Base-by-base conservation (phyloP, 2,113 vertebrate genomes). In the Egretta garzetta region DNA sequence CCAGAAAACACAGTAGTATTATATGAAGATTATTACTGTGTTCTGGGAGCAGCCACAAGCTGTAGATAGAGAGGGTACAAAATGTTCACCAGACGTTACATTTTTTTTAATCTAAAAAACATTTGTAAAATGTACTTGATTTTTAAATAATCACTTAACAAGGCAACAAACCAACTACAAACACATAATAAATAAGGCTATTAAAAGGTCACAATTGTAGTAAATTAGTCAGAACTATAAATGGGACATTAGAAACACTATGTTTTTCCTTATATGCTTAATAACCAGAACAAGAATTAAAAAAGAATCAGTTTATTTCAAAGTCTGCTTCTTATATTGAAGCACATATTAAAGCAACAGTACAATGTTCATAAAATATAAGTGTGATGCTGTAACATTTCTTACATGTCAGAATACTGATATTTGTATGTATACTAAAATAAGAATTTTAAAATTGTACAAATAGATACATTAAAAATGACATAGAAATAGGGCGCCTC, bases 331-430 rank as follows among this genome's bases (percentile, higher is more conserved):
- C 99, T 96, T 98, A 99, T 99, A 99, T 98, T 99, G 99, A 99
- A 99, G 99, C 99, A 99, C 99, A 99, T 99, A 99, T 99, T 99
- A 99, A 99, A 99, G 99, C 99, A 99, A 99, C 99, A 98, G 98
- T 99, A 99, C 99, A 99, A 99, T 99, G 99, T 99, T 99, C 99
- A 99, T 99, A 99, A 99, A 99, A 99, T 99, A 99, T 99, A 99
- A 99, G 99, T 99, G 99, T 99, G 99, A 99, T 99, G 99, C 98
- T 96, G 98, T 99, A 99, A 99, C 99, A 99, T 99, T 99, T 99
- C 98, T 99, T 99, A 99, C 99, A 99, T 99, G 98, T 99, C 98
- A 99, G 99, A 99, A 99, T 99, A 99, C 99, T 99, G 99, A 99
- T 99, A 99, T 99, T 98, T 98, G 99, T 97, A 99, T 99, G 99